Base-by-base conservation (phyloP, 2,888 invertebrate species). In the Aelia acuminata region DNA sequence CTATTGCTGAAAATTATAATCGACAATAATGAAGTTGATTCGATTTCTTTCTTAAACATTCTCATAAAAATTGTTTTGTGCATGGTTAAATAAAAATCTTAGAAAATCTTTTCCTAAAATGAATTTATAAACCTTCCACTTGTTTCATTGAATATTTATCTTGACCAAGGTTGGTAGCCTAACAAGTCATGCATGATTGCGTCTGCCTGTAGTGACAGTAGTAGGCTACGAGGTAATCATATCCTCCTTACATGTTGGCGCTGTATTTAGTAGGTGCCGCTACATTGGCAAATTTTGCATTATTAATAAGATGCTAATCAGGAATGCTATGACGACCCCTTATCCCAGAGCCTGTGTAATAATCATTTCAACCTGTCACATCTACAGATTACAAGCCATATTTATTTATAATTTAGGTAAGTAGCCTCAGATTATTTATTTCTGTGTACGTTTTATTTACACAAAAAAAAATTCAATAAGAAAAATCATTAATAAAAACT, bases 231-330 rank as follows among this genome's bases (percentile, higher is more conserved):
- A 70, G 31, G 63, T 70, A 35, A 70, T 31, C 63, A 70, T 70
- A 70, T 35, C 63, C 26, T 31, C 63, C 63, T 70, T 70, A 70
- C 63, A 70, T 18, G 63, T 31, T 70, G 63, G 35, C 31, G 63
- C 63, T 70, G 63, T 70, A 70, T 35, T 80, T 47, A 80, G 80
- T n/a, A 43, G 80, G 80, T 22, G 43, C 22, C 13, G 43, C 43
- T 80, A 47, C 80, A 47, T 80, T 80, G 43, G 80, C 80, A n/a
- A 47, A 80, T 80, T 80, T 80, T 80, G 80, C 43, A 80, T 80
- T 80, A 80, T 80, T 80, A 47, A 80, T 80, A 80, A 80, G 80
- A 80, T 80, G 39, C 63, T 70, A 35, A 70, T 70, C 20, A 70
- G 63, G 31, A 8, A 35, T 18, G 63, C 63, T 35, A 70, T 70